phyloP scores from a whole-genome alignment of 2,888 invertebrate genomes.

The Epiblema foenella region DNA sequence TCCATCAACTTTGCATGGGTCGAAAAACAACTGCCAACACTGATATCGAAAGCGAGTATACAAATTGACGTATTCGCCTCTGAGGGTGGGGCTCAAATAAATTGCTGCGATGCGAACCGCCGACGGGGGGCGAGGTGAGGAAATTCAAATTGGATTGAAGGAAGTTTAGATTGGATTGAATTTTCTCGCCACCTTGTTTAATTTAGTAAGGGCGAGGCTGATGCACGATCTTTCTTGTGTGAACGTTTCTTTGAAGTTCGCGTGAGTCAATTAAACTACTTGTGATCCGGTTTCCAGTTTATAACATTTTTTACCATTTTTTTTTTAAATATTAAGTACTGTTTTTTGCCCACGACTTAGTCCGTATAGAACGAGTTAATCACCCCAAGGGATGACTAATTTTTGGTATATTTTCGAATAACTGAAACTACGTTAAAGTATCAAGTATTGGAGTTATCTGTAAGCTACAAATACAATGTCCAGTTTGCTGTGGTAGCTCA shows the following conservation, averaged over 20 bases:
- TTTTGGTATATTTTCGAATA: no score
- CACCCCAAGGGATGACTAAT: no score
- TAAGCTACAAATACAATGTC: no score
- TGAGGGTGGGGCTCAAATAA: constrained; percentile 57
- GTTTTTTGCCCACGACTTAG: no score
- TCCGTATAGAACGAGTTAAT: no score
- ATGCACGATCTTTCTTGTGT: constrained; percentile 46
- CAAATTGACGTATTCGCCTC: constrained; percentile 48
- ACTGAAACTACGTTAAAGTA: no score
- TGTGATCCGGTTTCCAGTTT: neutral
- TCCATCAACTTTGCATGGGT: neutral
- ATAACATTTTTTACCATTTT: no score
- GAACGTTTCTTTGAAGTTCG: constrained; percentile 33
- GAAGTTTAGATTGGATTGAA: constrained; percentile 83
- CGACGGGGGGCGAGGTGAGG: constrained; percentile 56
- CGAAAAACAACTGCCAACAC: constrained; percentile 36
- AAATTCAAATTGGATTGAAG: constrained; percentile 83
- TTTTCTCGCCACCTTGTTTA: constrained; percentile 81
- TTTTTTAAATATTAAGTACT: no score
- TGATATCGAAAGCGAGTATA: constrained; percentile 38
- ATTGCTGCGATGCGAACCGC: constrained; percentile 56
- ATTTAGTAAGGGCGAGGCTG: constrained; percentile 70
- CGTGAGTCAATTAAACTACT: constrained; percentile 4
- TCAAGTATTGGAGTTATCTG: no score
- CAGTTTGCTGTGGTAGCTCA: no score